Base-by-base conservation (phyloP, 2,888 invertebrate species). In the Agrypnus murinus region DNA sequence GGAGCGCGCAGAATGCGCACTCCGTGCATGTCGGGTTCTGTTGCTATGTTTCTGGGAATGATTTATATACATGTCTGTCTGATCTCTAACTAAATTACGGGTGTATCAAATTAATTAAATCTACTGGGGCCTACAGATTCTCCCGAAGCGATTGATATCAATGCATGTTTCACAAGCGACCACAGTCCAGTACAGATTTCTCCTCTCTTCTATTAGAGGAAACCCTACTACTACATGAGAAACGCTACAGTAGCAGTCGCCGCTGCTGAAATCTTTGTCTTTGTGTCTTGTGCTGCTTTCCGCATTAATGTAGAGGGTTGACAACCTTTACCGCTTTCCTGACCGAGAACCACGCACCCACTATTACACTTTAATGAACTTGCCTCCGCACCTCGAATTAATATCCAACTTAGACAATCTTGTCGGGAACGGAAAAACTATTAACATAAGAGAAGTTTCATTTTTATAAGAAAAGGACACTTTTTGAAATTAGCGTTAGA, bases 31-130 rank as follows among this genome's bases (percentile, higher is more conserved):
- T 12, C 38, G 38, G n/a, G n/a, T 17, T n/a, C 25, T 58, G 40
- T 60, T 31, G 58, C 58, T 67, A 64, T 71, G 71, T 71, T 68
- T 66, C 65, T 64, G 57, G 55, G 59, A 63, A 69, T 72, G 72
- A 72, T 72, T 72, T 65, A 72, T 72, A 62, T 65, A 69, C 64
- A 58, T 66, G 69, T 62, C 72, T 53, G 46, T 58, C 63, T 59
- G 55, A 53, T 60, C 53, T 25, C 25, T 72, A 72, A 72, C 65
- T 68, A 69, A 72, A 69, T 72, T 66, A 69, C 55, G 67, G 62
- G 57, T 67, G 67, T 70, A 70, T 73, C 70, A 65, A 68, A 73
- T 73, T 73, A 73, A 73, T 73, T 73, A 65, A 70, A 73, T 70
- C 73, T 70, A 62, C 53, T 10, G 73, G 59, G 70, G 31, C 65